phyloP scores from a whole-genome alignment of 2,797 vertebrate species.

The Chloroceryle amazona region DNA sequence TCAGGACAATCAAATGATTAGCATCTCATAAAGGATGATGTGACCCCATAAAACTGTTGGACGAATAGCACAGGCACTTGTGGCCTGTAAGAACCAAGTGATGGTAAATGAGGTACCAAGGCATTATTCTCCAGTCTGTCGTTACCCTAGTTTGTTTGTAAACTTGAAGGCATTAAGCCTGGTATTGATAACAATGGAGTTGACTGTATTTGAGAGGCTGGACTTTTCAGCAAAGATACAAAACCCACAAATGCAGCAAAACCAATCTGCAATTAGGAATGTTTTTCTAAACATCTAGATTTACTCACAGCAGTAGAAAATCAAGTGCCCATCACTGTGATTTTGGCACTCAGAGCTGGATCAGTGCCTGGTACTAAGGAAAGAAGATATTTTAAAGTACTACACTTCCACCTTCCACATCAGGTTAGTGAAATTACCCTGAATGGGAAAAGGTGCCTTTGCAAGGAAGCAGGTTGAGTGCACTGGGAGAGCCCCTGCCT shows the following conservation, averaged over 20 bases:
- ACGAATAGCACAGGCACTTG: background rate
- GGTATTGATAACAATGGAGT: background rate
- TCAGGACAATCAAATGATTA: background rate
- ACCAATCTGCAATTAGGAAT: background rate
- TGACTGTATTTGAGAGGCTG: background rate
- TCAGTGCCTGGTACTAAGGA: background rate
- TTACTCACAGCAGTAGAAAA: conserved; percentile 10
- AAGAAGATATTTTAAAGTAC: background rate
- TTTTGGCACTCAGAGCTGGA: background rate
- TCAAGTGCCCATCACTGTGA: background rate
- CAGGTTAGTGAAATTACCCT: background rate
- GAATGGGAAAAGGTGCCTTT: background rate
- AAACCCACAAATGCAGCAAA: background rate
- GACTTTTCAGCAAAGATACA: background rate
- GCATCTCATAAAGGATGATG: background rate
- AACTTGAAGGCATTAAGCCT: background rate
- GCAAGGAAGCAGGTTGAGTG: background rate
- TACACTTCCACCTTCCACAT: background rate
- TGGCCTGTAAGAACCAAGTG: background rate
- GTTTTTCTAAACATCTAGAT: background rate
- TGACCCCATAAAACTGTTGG: background rate
- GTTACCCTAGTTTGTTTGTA: background rate
- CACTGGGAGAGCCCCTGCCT: background rate
- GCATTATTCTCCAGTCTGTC: background rate
- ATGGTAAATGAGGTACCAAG: background rate